These are phyloP conservation scores for Galerucella calmariensis DNA, from an alignment of 2,888 invertebrate genomes.

Conservation along the genomic window DNA sequence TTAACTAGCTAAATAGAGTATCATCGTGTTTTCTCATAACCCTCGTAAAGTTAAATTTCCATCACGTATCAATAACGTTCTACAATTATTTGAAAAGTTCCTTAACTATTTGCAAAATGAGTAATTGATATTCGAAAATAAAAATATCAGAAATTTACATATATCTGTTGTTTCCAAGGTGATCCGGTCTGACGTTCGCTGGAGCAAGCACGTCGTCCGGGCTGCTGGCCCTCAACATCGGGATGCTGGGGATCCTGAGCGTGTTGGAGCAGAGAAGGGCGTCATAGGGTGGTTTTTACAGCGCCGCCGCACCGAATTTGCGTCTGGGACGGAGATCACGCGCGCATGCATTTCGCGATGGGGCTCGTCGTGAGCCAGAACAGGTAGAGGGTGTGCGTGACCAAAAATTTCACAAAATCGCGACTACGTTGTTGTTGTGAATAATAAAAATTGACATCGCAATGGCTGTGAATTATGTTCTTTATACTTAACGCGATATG, in stretches of 20 bases:
- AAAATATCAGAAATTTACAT: not conserved
- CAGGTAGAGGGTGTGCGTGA: conserved; percentile 58
- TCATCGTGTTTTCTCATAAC: not conserved
- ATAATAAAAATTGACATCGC: conserved; percentile 43
- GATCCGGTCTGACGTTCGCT: conserved; percentile 18
- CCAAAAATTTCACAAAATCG: conserved; percentile 27
- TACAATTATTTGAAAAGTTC: not conserved
- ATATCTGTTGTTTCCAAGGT: conserved; percentile 16
- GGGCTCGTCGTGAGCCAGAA: conserved; percentile 60
- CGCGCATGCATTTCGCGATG: conserved; percentile 60
- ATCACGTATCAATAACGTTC: too few species aligned
- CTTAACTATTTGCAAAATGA: not conserved
- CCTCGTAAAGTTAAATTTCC: not conserved
- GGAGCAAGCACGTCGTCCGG: conserved; percentile 31
- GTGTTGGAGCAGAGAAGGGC: conserved; percentile 56
- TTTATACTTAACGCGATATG: conserved; percentile 63
- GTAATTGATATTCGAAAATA: not conserved
- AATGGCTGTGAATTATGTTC: conserved; percentile 64
- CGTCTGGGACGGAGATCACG: conserved; percentile 53
- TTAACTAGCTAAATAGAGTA: too few species aligned
- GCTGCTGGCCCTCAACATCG: conserved; percentile 41
- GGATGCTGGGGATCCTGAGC: conserved; percentile 52
- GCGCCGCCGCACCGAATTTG: conserved; percentile 55
- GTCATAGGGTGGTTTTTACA: conserved; percentile 34
- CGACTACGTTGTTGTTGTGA: conserved; percentile 36